A percentile compares a stretch with the other conserved stretches of the same genome.
Evolutionary conservation across 2,888 invertebrate species (phyloP).

Genomic region (Proisotoma minuta): DNA sequence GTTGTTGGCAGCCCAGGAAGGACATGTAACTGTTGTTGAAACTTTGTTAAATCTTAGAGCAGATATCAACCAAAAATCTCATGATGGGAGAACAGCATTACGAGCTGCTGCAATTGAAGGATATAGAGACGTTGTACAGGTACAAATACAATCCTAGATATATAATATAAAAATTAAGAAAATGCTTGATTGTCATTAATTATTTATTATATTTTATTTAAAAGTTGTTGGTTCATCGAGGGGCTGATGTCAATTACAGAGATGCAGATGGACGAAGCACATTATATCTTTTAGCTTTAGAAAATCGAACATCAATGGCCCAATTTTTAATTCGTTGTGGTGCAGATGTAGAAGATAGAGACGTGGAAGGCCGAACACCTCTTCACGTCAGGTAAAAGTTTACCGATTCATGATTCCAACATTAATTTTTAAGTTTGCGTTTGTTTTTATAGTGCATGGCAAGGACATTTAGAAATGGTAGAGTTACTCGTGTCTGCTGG

Average conservation of each 20-base stretch:
- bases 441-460: conserved; percentile 66
- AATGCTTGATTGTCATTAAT: not conserved
- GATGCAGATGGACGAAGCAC: conserved; percentile 91
- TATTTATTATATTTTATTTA: not conserved
- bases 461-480: conserved; percentile 91
- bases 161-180: not conserved
- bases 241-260: conserved; percentile 78
- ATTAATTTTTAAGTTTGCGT: not conserved
- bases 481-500: conserved; percentile 75
- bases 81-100: conserved; percentile 84
- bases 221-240: conserved; percentile 61
- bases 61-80: conserved; percentile 77
- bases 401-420: not conserved
- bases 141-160: too few relatives aligned
- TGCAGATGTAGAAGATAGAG: conserved; percentile 79
- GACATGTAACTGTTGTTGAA: conserved; percentile 65
- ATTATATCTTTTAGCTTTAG: conserved; percentile 82
- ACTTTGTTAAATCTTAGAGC: conserved; percentile 70
- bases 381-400: conserved; percentile 61
- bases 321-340: conserved; percentile 70
- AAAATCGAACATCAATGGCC: conserved; percentile 78
- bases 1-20: conserved; percentile 77
- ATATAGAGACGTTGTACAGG: conserved; percentile 58
- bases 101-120: conserved; percentile 77
- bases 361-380: conserved; percentile 85